Percentiles rank a stretch among this genome's conserved stretches.
These are phyloP conservation scores for Oreochromis spilurus DNA, from an alignment of 2,113 vertebrate species.

Conservation along the genomic window DNA sequence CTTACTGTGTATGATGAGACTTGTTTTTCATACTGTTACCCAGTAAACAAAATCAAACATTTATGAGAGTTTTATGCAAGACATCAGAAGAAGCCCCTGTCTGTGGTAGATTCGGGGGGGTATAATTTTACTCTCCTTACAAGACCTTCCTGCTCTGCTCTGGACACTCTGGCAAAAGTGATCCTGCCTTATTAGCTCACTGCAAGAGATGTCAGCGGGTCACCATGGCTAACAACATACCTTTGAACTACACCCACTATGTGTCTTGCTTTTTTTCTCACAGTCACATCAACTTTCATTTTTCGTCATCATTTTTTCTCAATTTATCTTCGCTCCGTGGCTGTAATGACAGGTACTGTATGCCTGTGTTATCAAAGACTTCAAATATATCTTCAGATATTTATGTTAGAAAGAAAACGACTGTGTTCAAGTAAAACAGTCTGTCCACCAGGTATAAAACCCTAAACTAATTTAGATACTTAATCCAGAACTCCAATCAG, in stretches of 20 bases:
- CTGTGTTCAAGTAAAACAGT: background rate
- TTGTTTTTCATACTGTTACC: conserved; percentile 37
- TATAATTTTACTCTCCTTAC: conserved; percentile 43
- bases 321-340: background rate
- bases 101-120: conserved; percentile 13
- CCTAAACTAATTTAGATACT: background rate
- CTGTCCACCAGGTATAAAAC: background rate
- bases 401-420: background rate
- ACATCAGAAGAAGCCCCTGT: conserved; percentile 20
- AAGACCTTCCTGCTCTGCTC: conserved; percentile 17
- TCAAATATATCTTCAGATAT: background rate
- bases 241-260: conserved; percentile 30
- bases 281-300: background rate
- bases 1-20: conserved; percentile 24
- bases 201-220: conserved; percentile 37
- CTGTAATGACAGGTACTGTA: background rate
- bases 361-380: background rate
- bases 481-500: conserved; percentile 25
- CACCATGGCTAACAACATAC: background rate
- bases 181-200: conserved; percentile 29
- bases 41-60: conserved; percentile 65
- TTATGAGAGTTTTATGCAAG: conserved; percentile 51
- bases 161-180: conserved; percentile 16
- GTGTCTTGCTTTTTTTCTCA: background rate
- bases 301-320: background rate